Base-by-base conservation (phyloP, 2,888 invertebrate genomes). In the Sphaerophoria rueppellii region DNA sequence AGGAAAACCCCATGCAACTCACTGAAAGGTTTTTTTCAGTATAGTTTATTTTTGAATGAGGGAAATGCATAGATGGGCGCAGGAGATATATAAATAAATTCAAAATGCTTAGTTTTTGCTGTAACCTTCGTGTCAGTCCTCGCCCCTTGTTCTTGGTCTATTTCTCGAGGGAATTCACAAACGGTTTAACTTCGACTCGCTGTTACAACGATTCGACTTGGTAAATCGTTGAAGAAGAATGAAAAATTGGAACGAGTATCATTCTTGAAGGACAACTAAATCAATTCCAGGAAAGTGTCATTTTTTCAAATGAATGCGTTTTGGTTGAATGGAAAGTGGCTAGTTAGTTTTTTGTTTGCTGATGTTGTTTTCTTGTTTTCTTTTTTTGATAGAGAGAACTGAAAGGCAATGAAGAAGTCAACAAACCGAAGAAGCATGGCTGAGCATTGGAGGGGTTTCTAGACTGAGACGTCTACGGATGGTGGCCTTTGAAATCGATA, bases 261-360 rank as follows among this genome's bases (percentile, higher is more conserved):
- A 67, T 54, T 54, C 54, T 43, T 67, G 48, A 72, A 63, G 76
- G 76, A 85, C 85, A 81, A 65, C 67, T 85, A 81, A 81, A 85
- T 85, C 85, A 81, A 85, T 85, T 85, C 70, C 80, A 80, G 76
- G 85, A 77, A 85, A 85, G 81, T 81, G 81, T 80, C 80, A 76
- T 80, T 85, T 85, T 85, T 80, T 80, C 75, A 80, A 85, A 69
- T 80, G 83, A 85, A 61, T 80, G 75, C 83, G 79, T 83, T 83
- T 67, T 55, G 67, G 32, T 52, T 65, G 82, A 67, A 72, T 67
- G 7, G 70, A 61, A 71, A 60, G 72, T 58, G 57, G 70, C 63
- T 73, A 24, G 73, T 63, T 78, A 70, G 71, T 65, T 81, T 40
- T 81, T 65, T 73, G 46, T 69, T 67, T 14, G 12, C 43, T 67